Evolutionary conservation across 2,888 invertebrate species (phyloP), one percentile per base, ranked within the genome.

Genomic region (Eupithecia tripunctaria): DNA sequence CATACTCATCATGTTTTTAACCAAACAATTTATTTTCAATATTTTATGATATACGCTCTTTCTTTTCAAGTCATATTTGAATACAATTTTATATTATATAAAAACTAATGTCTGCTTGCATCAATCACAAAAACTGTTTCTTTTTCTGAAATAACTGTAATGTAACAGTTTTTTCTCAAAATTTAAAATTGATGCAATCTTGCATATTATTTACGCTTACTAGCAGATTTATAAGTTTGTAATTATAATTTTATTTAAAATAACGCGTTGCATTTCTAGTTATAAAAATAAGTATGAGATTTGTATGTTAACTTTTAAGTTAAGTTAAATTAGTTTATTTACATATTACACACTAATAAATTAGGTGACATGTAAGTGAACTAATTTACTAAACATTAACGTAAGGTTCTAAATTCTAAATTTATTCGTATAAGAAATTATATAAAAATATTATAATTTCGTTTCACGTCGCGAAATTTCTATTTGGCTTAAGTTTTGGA

Each of bases 391-490:
- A 21, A 32, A 62, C 10, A 38, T 64, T 38, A 38, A 38, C 8
- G 21, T 38, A 64, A 56, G n/a, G 59, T 60, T 67, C 41, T 14
- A 70, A 73, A 70, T 73, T 70, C 64, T 43, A 71, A 71, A 68
- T 71, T 68, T 67, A 41, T 67, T 56, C 25, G 4, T 60, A 51
- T 29, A 12, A 41, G 43, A 56, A 67, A 72, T 78, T 71, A 74
- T 72, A 59, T 68, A 72, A 69, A 70, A 70, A 67, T 64, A 65
- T 43, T 70, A 25, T 74, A 71, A 76, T 75, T 76, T 74, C 73
- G 67, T 71, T 76, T 78, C 56, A 63, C 21, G 25, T 74, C 74
- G 74, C 74, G 76, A 78, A 76, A 79, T 76, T 74, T 78, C 43
- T 76, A 76, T 76, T 74, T 64, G 70, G 65, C 65, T 72, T 76